Percentiles rank a stretch among this genome's conserved stretches.
Evolutionary conservation across 2,113 vertebrate genomes (phyloP).

Genomic region (Dendropsophus ebraccatus): DNA sequence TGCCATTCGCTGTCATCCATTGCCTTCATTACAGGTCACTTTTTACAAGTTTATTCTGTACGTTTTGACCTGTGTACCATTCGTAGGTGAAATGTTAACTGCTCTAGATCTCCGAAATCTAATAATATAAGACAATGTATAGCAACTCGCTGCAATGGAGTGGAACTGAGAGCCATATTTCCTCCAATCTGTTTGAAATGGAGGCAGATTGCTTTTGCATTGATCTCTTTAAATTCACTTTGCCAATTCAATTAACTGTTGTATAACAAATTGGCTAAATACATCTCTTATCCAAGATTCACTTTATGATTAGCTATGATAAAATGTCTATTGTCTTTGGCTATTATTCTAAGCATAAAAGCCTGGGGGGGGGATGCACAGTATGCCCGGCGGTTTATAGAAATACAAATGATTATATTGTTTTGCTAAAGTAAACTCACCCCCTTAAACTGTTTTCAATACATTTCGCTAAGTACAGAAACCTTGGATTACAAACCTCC

Average conservation of each 20-base stretch:
- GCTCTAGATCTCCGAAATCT: not conserved
- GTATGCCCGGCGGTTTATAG: not conserved
- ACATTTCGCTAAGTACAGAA: not conserved
- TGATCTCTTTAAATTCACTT: conserved; percentile 36
- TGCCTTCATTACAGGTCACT: not conserved
- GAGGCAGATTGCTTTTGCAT: conserved; percentile 48
- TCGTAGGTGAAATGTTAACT: not conserved
- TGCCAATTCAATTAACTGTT: conserved; percentile 45
- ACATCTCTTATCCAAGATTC: conserved; percentile 47
- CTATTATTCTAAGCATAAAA: conserved; percentile 9
- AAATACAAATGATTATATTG: not conserved
- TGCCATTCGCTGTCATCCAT: not conserved
- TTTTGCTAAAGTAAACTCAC: not conserved
- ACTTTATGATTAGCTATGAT: conserved; percentile 44
- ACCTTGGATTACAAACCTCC: not conserved
- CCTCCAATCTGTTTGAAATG: conserved; percentile 43
- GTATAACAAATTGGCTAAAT: conserved; percentile 50
- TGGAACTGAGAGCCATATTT: conserved; percentile 41
- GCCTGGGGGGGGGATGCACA: not conserved
- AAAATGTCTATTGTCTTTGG: conserved; percentile 32
- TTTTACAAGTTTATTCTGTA: not conserved
- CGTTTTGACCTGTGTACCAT: not conserved
- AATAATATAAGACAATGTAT: conserved; percentile 28
- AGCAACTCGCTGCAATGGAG: conserved; percentile 28
- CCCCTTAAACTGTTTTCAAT: not conserved